Evolutionary conservation across 35 echinoderm and acorn worm species (phyloP).

Genomic region (Holothuria glaberrima): DNA sequence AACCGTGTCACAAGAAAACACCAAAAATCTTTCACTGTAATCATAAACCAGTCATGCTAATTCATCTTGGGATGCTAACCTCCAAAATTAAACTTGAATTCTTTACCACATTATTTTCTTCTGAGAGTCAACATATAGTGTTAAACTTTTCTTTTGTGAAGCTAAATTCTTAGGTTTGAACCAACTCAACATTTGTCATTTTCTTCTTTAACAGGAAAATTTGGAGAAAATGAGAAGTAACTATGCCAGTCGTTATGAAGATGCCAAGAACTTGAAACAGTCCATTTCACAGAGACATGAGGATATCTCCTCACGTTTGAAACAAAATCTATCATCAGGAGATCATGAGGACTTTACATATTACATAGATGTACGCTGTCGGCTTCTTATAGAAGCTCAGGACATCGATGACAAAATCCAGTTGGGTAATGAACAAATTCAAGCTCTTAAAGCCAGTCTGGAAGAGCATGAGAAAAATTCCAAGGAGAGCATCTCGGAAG

Average conservation of each 20-base stretch:
- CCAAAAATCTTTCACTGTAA: too few relatives aligned
- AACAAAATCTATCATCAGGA: conserved; percentile 56
- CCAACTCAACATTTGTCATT: not conserved
- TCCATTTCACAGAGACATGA: conserved; percentile 72
- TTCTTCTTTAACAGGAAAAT: conserved; percentile 52
- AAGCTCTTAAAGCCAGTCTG: conserved; percentile 79
- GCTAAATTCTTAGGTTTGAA: not conserved
- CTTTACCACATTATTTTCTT: too few relatives aligned
- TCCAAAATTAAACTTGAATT: too few relatives aligned
- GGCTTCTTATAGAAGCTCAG: conserved; percentile 68
- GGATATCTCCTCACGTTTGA: conserved; percentile 68
- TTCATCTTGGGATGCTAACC: too few relatives aligned
- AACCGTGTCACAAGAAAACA: too few relatives aligned
- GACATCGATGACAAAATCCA: conserved; percentile 85
- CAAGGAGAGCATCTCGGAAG: not conserved
- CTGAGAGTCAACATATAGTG: too few relatives aligned
- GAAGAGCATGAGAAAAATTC: conserved; percentile 11
- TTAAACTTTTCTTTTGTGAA: too few relatives aligned
- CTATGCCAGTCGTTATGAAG: conserved; percentile 69
- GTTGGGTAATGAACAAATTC: conserved; percentile 87
- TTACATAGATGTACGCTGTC: conserved; percentile 53
- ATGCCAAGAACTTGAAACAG: conserved; percentile 88
- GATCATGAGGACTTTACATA: conserved; percentile 88
- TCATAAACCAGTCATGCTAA: too few relatives aligned
- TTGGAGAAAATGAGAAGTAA: conserved; percentile 81